Evolutionary conservation across 2,113 vertebrate species (phyloP).

Genomic region (Phycodurus eques): DNA sequence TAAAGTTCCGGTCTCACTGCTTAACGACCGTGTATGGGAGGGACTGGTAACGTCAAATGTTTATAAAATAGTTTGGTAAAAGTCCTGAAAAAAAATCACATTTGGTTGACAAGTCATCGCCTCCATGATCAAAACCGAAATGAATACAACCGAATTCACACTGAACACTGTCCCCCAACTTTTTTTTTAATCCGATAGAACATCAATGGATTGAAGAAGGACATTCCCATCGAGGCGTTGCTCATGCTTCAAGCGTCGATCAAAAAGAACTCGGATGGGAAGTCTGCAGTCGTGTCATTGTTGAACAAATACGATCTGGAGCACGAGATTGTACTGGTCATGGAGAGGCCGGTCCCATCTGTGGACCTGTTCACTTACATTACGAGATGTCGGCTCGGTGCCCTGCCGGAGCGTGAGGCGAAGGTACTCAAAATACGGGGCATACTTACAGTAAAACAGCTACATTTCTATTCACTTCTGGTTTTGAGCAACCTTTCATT

Average conservation of each 20-base stretch:
- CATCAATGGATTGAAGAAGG: constrained; percentile 1
- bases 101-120: not conserved
- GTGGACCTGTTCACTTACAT: constrained; percentile 4
- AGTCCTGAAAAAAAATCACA: not conserved
- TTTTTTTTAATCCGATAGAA: not conserved
- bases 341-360: constrained; percentile 5
- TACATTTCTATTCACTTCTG: not conserved
- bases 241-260: not conserved
- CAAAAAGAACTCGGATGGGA: not conserved
- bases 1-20: too few relatives aligned
- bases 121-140: not conserved
- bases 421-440: not conserved
- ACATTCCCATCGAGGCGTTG: not conserved
- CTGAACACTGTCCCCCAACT: not conserved
- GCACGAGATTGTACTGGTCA: constrained; percentile 1
- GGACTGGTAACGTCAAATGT: too few relatives aligned
- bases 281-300: not conserved
- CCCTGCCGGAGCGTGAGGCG: not conserved
- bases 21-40: too few relatives aligned
- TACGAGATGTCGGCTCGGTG: not conserved
- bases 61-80: not conserved
- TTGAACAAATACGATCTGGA: constrained; percentile 8
- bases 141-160: not conserved
- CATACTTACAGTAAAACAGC: not conserved
- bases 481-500: not conserved